These are phyloP conservation scores for Elephantulus edwardii DNA, from an alignment of 2,113 vertebrate species.

Conservation along the genomic window DNA sequence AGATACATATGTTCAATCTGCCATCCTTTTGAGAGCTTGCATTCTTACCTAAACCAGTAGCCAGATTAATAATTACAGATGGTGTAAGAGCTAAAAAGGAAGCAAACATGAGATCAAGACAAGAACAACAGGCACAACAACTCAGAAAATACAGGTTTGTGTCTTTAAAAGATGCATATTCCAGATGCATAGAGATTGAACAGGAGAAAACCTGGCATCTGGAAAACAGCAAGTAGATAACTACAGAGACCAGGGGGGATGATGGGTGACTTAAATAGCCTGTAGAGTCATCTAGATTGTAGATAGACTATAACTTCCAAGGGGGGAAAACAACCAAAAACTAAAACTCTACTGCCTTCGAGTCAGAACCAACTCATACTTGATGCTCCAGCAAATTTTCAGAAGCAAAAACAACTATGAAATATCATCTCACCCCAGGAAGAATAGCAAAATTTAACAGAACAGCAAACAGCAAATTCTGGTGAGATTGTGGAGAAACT, in stretches of 20 bases:
- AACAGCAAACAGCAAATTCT: too few relatives aligned
- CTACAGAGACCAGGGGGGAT: background rate
- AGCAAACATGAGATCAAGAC: background rate
- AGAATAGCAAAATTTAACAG: too few relatives aligned
- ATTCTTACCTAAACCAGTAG: background rate
- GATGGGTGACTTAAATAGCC: too few relatives aligned
- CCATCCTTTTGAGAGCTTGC: conserved; percentile 3
- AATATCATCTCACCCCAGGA: too few relatives aligned
- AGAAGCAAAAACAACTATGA: too few relatives aligned
- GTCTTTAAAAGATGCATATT: background rate
- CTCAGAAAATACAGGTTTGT: background rate
- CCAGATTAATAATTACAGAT: background rate
- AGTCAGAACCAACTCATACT: too few relatives aligned
- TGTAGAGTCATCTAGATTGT: background rate
- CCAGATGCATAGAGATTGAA: background rate
- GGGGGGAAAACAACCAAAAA: too few relatives aligned
- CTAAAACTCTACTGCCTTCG: too few relatives aligned
- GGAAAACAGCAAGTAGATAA: background rate
- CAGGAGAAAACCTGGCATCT: background rate
- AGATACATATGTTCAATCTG: background rate
- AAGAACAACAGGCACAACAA: background rate
- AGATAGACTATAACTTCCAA: background rate
- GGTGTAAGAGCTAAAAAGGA: background rate
- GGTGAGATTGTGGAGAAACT: too few relatives aligned
- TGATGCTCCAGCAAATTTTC: too few relatives aligned